A percentile compares a stretch with the other conserved stretches of the same genome.
These are phyloP conservation scores for Tyto alba DNA, from an alignment of 2,113 vertebrate species.

Conservation along the genomic window DNA sequence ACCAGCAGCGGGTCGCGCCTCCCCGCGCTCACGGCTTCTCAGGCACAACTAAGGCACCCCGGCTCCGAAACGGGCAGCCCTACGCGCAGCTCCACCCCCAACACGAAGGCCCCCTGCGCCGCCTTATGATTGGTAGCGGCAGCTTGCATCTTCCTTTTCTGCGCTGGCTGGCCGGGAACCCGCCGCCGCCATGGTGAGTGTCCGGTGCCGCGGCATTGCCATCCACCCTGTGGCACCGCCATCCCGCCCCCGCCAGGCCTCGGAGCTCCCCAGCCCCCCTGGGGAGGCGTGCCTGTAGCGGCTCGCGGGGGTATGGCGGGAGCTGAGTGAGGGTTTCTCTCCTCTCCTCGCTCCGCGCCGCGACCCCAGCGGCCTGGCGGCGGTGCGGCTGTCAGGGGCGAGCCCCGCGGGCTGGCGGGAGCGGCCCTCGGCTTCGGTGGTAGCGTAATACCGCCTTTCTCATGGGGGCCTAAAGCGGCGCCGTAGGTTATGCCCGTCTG, in stretches of 20 bases:
- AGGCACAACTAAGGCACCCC: not conserved
- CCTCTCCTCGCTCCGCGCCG: no score
- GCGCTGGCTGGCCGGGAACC: slow-evolving; percentile 23
- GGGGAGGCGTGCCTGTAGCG: fast-evolving
- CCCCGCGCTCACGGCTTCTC: not conserved
- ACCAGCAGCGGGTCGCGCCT: not conserved
- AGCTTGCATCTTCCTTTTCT: slow-evolving; percentile 65
- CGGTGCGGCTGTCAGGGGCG: fast-evolving
- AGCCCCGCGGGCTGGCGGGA: fast-evolving
- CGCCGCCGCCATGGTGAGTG: not conserved
- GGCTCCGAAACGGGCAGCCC: fast-evolving
- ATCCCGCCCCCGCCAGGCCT: not conserved
- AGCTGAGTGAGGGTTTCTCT: fast-evolving
- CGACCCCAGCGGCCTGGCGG: fast-evolving
- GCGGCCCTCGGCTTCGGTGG: fast-evolving
- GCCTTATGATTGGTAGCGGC: slow-evolving; percentile 66
- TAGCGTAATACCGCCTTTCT: fast-evolving
- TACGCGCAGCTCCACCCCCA: fast-evolving
- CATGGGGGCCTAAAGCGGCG: fast-evolving
- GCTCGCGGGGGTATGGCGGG: fast-evolving
- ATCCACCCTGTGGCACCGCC: not conserved
- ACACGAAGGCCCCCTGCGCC: not conserved
- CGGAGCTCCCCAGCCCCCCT: fast-evolving
- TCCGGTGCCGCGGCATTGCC: not conserved
- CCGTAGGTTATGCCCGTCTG: fast-evolving